These are phyloP conservation scores for Leptogaster cylindrica DNA, from an alignment of 2,888 invertebrate genomes.

Conservation along the genomic window DNA sequence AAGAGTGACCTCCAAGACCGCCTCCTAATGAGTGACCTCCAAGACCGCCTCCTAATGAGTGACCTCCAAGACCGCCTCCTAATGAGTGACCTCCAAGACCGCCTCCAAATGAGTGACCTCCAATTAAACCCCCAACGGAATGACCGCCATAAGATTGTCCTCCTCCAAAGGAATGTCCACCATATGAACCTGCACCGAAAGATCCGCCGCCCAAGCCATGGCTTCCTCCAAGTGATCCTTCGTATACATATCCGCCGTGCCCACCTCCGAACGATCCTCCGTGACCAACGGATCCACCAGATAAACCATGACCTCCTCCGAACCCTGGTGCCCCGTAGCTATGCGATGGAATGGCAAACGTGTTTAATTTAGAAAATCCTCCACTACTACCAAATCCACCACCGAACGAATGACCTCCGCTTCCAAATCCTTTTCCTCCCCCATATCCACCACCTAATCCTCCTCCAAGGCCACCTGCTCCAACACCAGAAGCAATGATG, in stretches of 20 bases:
- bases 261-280: constrained; percentile 18
- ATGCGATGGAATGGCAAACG: constrained; percentile 1
- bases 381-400: background rate
- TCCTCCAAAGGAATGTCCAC: constrained; percentile 1
- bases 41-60: background rate
- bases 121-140: background rate
- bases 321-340: constrained; percentile 12
- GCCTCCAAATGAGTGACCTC: background rate
- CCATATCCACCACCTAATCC: background rate
- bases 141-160: no score
- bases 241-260: background rate
- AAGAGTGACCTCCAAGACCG: background rate
- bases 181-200: no score
- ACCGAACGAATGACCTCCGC: background rate
- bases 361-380: constrained; percentile 3
- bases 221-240: background rate
- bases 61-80: constrained; percentile 14
- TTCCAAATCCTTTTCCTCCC: background rate
- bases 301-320: background rate
- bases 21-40: background rate
- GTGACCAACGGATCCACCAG: background rate
- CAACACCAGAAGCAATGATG: constrained; percentile 24
- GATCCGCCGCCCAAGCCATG: background rate
- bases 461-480: background rate
- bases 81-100: background rate